A percentile compares a stretch with the other conserved stretches of the same genome.
phyloP scores from a whole-genome alignment of 2,113 vertebrate species.

The Antigone vipio region DNA sequence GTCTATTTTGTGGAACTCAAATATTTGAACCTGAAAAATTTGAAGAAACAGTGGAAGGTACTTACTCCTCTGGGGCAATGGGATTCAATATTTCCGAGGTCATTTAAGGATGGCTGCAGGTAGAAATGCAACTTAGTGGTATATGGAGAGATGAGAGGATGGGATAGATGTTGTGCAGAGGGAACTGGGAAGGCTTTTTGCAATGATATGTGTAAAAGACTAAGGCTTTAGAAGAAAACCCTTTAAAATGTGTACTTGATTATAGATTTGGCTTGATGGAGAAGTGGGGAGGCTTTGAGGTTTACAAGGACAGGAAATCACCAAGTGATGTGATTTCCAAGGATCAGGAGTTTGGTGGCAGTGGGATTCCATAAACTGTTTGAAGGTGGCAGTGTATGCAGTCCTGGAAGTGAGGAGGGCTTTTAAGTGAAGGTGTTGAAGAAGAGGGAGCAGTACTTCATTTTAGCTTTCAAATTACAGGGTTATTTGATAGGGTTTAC shows the following conservation, averaged over 20 bases:
- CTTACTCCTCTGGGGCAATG: not conserved
- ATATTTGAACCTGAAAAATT: not conserved
- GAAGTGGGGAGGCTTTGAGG: not conserved
- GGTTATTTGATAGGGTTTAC: not conserved
- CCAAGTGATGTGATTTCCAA: not conserved
- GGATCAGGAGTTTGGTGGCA: not conserved
- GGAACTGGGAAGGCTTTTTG: not conserved
- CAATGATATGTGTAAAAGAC: not conserved
- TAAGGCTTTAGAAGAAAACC: not conserved
- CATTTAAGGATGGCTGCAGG: not conserved
- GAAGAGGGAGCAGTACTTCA: not conserved
- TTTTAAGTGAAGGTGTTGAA: not conserved
- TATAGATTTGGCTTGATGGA: not conserved
- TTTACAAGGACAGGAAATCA: not conserved
- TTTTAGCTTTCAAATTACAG: slow-evolving; percentile 9
- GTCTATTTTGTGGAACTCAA: not conserved
- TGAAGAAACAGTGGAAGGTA: not conserved
- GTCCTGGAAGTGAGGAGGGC: not conserved
- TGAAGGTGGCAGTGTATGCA: not conserved
- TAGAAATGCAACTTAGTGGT: not conserved
- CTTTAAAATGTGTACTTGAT: not conserved
- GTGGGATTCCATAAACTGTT: not conserved
- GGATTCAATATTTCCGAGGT: not conserved
- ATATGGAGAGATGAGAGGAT: not conserved
- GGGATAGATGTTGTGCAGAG: not conserved